A percentile compares a stretch with the other conserved stretches of the same genome.
Evolutionary conservation across 1,140 invertebrate genomes (phyloP).

Genomic region (Tetragonula clypearis): DNA sequence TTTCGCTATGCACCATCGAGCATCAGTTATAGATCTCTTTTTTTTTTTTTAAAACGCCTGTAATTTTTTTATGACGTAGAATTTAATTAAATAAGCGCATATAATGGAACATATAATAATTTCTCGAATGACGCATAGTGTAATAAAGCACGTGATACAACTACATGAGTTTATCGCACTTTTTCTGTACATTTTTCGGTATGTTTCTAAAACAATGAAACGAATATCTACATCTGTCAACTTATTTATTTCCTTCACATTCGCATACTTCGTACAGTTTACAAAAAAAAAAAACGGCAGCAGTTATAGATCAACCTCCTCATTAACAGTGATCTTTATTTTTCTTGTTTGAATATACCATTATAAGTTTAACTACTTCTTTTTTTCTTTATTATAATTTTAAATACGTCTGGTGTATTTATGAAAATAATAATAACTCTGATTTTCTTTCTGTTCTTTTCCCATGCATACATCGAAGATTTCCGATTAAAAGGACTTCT

Average conservation of each 20-base stretch:
- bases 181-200: conserved; percentile 27
- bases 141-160: conserved; percentile 8
- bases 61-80: conserved; percentile 3
- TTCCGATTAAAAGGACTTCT: not conserved
- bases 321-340: conserved; percentile 66
- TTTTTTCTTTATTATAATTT: conserved; percentile 31
- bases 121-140: conserved; percentile 11
- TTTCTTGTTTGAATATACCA: conserved; percentile 57
- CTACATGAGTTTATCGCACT: conserved; percentile 6
- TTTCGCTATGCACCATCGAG: conserved; percentile 25
- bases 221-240: conserved; percentile 47
- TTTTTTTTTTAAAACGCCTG: not conserved
- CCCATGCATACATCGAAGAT: not conserved
- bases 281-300: conserved; percentile 57
- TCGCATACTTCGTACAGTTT: conserved; percentile 40
- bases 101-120: conserved; percentile 24
- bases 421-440: conserved; percentile 61
- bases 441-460: not conserved
- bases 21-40: conserved; percentile 24
- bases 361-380: conserved; percentile 43
- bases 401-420: conserved; percentile 38
- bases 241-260: conserved; percentile 53
- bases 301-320: conserved; percentile 70
- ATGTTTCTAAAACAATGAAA: conserved; percentile 50
- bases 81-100: conserved; percentile 4